Base-by-base conservation (phyloP, 2,888 invertebrate genomes). In the Xestia sexstrigata region DNA sequence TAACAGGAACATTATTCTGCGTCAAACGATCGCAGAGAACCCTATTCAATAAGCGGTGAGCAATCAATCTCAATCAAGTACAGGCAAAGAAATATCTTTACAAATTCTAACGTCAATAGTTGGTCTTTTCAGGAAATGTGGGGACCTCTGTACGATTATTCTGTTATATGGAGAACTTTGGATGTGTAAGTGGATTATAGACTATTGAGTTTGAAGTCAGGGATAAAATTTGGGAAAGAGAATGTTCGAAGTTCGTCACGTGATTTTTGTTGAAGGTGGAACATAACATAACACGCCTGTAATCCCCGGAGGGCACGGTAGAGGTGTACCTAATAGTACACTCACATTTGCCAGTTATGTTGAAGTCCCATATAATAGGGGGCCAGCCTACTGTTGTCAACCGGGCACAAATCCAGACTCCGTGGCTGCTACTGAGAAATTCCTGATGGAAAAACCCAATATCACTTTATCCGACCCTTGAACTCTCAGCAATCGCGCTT, bases 21-120 rank as follows among this genome's bases (percentile, higher is more conserved):
- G 84, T 88, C 90, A 88, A 86, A 85, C 86, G 87, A 81, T 87
- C 80, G 75, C 42, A 76, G 82, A 74, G 82, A 87, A 84, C 87
- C 87, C 87, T 87, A 89, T 89, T 90, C 92, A 91, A 92, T 92
- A 91, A 89, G 89, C 84, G 86, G 78, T 35, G 79, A 70, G 89
- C 88, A 89, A 93, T 94, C 92, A 93, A 93, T 93, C 93, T 92
- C 92, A 90, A 91, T 93, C 94, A 93, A 85, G 82, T 86, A 83
- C 93, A 93, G 93, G 86, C 90, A 88, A 88, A 88, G 89, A 92
- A 89, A 90, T 89, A 87, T 91, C 87, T 90, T 86, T 81, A 86
- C 87, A 89, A 88, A 90, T 86, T 85, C 83, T 74, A 82, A 66
- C 76, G 74, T 83, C 85, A 88, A 89, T 82, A 87, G 84, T 85